Conservation (phyloP, 30 jellyfish, hydroid and myxozoan genomes). For the Turritopsis rubra region DNA sequence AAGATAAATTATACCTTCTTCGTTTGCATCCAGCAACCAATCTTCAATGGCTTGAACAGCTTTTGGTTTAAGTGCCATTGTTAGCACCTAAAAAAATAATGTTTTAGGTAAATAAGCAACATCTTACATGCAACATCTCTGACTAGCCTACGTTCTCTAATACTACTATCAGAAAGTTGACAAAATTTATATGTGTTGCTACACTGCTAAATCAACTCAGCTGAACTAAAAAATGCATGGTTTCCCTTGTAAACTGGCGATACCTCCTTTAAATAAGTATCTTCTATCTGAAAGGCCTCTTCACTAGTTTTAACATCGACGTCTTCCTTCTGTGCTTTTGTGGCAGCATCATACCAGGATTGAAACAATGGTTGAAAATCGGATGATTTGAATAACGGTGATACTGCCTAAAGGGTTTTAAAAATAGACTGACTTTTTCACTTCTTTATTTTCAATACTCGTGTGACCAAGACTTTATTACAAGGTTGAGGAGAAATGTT, state of each 20-base stretch:
- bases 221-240: background rate
- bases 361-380: conserved; percentile 32
- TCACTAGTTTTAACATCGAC: background rate
- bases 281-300: background rate
- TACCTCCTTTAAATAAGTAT: background rate
- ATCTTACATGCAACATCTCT: background rate
- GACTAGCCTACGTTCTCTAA: background rate
- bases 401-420: background rate
- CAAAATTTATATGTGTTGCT: too few relatives aligned
- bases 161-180: too few relatives aligned
- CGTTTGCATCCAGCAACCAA: conserved; percentile 39
- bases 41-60: conserved; percentile 45
- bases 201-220: background rate
- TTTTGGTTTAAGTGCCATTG: conserved; percentile 39
- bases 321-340: conserved; percentile 14
- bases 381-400: conserved; percentile 7
- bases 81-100: conserved; percentile 13
- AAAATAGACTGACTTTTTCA: background rate
- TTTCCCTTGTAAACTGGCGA: background rate
- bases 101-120: background rate
- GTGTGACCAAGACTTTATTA: too few relatives aligned
- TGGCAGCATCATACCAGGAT: conserved; percentile 41
- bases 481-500: too few relatives aligned
- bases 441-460: too few relatives aligned
- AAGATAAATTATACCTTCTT: conserved; percentile 22